Base-by-base conservation (phyloP, 1,140 invertebrate genomes). In the Ladona fulva region DNA sequence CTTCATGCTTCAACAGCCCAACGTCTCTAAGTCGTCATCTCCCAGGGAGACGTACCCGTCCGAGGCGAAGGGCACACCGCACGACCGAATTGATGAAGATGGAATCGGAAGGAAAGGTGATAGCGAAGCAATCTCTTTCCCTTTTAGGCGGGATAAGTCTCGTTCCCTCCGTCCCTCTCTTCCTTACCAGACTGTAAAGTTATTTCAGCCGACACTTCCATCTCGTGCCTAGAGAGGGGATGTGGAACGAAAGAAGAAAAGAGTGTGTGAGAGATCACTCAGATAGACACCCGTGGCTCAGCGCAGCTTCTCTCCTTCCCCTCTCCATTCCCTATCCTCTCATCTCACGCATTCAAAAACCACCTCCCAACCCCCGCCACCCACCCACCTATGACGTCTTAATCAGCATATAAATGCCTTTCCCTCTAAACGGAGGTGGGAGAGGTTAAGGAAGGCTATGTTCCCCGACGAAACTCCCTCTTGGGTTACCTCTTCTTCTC, bases 401-500 rank as follows among this genome's bases (percentile, higher is more conserved):
- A 66, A 66, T 66, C 52, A 66, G 52, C 52, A 66, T 66, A 66
- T 66, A 66, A 66, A 66, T 66, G 52, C 52, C 52, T 66, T 66
- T 66, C 52, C 52, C 52, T 66, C 52, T 66, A 66, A 66, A 66
- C 52, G 52, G 52, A 52, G 44, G 44, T 52, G 44, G 44, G n/a
- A 66, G 16, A 22, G 52, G n/a, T 22, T 22, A 22, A 22, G 52
- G n/a, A 22, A 66, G 52, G 52, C 52, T 37, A n/a, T n/a, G n/a
- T n/a, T n/a, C 29, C 8, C 29, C 29, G 29, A 37, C 1, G 29
- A 66, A 16, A 66, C 52, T 66, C 52, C 52, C 52, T 19, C 52
- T 66, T 66, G 16, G 16, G 16, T 66, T 66, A 16, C 52, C 52
- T 22, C n/a, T 66, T 66, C 52, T 66, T 66, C 52, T 22, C 52